These are phyloP conservation scores for Cheumatopsyche charites DNA, from an alignment of 1,140 invertebrate genomes.

Conservation along the genomic window DNA sequence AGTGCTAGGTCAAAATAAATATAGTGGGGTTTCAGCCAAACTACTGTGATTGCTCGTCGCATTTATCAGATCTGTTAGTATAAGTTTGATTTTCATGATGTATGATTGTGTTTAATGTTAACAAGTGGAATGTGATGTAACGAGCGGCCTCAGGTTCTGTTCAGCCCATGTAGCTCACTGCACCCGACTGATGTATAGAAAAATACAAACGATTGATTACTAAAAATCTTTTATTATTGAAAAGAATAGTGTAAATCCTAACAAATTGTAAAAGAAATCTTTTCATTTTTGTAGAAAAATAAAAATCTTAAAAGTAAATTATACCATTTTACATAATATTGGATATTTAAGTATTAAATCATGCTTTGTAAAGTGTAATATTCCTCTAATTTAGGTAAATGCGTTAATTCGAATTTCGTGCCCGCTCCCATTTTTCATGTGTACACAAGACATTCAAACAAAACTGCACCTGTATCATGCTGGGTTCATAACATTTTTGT, in stretches of 20 bases:
- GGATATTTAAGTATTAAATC: constrained; percentile 43
- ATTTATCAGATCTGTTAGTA: constrained; percentile 45
- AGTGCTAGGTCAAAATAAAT: no score
- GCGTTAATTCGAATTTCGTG: constrained; percentile 26
- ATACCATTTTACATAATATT: constrained; percentile 47
- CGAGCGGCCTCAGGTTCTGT: constrained; percentile 34
- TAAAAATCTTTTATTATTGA: constrained; percentile 45
- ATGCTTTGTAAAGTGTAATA: constrained; percentile 50
- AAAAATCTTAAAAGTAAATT: constrained; percentile 47
- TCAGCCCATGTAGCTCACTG: constrained; percentile 38
- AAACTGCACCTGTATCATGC: constrained; percentile 26
- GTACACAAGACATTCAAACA: constrained; percentile 41
- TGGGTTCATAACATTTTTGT: constrained; percentile 27
- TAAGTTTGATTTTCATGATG: constrained; percentile 38
- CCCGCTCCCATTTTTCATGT: constrained; percentile 40
- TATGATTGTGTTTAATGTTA: constrained; percentile 22
- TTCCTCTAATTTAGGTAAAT: constrained; percentile 48
- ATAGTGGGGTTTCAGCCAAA: neutral
- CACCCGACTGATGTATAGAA: constrained; percentile 49
- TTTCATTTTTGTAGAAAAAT: constrained; percentile 50
- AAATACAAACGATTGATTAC: constrained; percentile 43
- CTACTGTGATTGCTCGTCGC: constrained; percentile 22
- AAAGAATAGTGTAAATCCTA: constrained; percentile 48
- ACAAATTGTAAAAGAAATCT: constrained; percentile 45
- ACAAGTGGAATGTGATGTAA: constrained; percentile 27